Evolutionary conservation across 2,888 invertebrate species (phyloP).

Genomic region (Rhingia campestris): DNA sequence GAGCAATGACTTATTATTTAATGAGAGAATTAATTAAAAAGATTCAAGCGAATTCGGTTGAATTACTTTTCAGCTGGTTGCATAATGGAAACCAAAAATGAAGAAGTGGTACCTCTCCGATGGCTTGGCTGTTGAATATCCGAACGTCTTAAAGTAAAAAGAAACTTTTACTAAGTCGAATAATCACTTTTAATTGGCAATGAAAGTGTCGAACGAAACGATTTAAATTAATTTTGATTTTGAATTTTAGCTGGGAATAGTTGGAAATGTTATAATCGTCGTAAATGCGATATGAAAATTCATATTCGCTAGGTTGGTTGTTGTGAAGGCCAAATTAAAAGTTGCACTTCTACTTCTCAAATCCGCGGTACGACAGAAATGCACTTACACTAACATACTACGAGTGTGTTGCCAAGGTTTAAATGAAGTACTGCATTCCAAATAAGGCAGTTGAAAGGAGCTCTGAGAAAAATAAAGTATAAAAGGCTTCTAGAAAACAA

Average conservation of each 20-base stretch:
- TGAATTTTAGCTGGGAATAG: background rate
- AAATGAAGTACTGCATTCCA: too few relatives aligned
- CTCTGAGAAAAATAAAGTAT: too few relatives aligned
- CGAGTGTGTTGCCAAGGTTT: too few relatives aligned
- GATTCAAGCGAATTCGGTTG: constrained; percentile 23
- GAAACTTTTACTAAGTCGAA: constrained; percentile 11
- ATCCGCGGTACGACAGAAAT: background rate
- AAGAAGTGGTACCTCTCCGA: background rate
- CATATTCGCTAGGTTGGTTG: background rate
- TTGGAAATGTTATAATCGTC: background rate
- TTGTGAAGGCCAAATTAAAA: constrained; percentile 9
- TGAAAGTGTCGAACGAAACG: constrained; percentile 38
- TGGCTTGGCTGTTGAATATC: background rate
- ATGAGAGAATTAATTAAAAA: constrained; percentile 47
- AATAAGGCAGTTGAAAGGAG: too few relatives aligned
- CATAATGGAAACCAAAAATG: constrained; percentile 1
- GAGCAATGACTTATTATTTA: constrained; percentile 30
- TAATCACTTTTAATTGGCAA: constrained; percentile 47
- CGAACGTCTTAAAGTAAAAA: background rate
- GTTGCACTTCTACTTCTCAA: constrained; percentile 28
- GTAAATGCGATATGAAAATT: background rate
- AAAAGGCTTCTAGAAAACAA: too few relatives aligned
- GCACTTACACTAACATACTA: background rate
- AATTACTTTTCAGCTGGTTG: constrained; percentile 29
- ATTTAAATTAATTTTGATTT: background rate